phyloP scores from a whole-genome alignment of 1,140 invertebrate genomes.

The Heliconius hermathena region DNA sequence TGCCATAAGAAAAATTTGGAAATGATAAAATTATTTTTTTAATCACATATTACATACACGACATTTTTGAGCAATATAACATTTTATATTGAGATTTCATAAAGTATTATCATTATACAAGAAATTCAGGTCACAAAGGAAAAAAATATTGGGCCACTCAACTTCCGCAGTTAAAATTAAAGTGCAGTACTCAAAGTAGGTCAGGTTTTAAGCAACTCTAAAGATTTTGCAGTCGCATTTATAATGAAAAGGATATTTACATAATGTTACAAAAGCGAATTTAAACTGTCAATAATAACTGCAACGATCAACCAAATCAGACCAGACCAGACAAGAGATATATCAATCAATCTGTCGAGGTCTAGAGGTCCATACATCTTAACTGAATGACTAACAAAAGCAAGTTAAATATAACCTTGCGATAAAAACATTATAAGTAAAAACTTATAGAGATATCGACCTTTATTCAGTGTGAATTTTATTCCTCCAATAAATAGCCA shows the following conservation, averaged over 20 bases:
- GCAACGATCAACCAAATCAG: background rate
- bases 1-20: background rate
- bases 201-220: constrained; percentile 28
- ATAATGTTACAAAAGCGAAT: background rate
- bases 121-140: constrained; percentile 23
- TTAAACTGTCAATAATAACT: constrained; percentile 3
- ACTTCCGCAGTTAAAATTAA: constrained; percentile 21
- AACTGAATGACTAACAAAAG: background rate
- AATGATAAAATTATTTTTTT: background rate
- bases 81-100: background rate
- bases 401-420: background rate
- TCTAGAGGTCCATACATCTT: background rate
- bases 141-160: constrained; percentile 29
- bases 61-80: background rate
- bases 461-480: background rate
- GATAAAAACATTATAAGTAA: background rate
- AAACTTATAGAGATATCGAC: background rate
- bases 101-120: constrained; percentile 8
- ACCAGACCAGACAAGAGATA: background rate
- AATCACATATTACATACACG: background rate
- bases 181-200: constrained; percentile 23
- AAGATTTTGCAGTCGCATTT: constrained; percentile 17
- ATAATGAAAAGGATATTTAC: constrained; percentile 14
- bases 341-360: background rate
- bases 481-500: background rate